These are phyloP conservation scores for Hypotaenidia philippensis DNA, from an alignment of 2,797 vertebrate species.

Conservation along the genomic window DNA sequence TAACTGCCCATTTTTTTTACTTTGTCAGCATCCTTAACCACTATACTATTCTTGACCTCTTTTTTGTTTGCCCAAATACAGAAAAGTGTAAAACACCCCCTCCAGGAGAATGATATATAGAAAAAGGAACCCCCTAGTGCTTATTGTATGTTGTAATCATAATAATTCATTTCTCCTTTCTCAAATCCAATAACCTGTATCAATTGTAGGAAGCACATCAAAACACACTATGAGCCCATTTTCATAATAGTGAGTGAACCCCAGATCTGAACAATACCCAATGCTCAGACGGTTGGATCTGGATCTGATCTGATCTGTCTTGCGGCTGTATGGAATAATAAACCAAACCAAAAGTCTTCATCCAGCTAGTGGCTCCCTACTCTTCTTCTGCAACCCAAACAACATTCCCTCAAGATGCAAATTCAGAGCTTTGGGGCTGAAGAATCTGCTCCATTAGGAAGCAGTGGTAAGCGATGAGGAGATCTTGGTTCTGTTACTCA, in stretches of 20 bases:
- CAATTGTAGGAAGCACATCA: background rate
- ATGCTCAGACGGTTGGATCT: background rate
- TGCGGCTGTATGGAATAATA: background rate
- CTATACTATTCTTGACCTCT: constrained; percentile 71
- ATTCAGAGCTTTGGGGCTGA: background rate
- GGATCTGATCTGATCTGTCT: background rate
- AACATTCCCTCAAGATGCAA: background rate
- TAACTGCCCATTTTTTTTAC: constrained; percentile 86
- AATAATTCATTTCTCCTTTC: background rate
- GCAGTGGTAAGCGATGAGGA: background rate
- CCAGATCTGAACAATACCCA: background rate
- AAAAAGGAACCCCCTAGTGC: background rate
- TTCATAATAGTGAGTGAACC: background rate
- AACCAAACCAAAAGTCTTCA: background rate
- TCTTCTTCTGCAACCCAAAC: background rate
- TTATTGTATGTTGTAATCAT: background rate
- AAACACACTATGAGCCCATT: background rate
- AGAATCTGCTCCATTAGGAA: background rate
- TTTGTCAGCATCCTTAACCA: constrained; percentile 85
- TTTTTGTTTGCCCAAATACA: constrained; percentile 70
- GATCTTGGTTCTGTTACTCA: background rate
- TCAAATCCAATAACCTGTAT: background rate
- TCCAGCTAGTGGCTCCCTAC: background rate
- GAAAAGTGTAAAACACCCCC: constrained; percentile 27
- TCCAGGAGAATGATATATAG: constrained; percentile 44